These are phyloP conservation scores for Lithophane leautieri DNA, from an alignment of 2,888 invertebrate species.

Conservation along the genomic window DNA sequence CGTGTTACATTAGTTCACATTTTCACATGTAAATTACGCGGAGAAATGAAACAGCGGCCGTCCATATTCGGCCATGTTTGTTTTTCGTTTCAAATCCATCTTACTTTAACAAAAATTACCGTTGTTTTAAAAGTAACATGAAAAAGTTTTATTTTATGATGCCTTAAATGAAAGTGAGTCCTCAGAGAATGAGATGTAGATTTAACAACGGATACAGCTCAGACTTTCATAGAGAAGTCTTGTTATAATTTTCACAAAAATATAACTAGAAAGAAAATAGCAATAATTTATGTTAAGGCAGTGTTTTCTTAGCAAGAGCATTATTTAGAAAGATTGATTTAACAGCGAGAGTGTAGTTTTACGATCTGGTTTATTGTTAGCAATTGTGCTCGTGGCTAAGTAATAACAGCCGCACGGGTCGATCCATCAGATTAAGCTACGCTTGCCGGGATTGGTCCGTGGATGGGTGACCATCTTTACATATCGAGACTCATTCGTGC, in stretches of 20 bases:
- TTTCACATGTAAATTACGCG: conserved; percentile 56
- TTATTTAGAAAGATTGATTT: neutral
- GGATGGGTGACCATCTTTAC: too few species aligned
- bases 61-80: conserved; percentile 15
- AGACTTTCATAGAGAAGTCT: neutral
- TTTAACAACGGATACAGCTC: neutral
- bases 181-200: conserved; percentile 1
- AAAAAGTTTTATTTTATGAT: neutral
- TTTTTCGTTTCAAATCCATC: conserved; percentile 34
- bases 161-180: neutral
- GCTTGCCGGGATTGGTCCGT: too few species aligned
- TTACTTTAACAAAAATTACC: conserved; percentile 11
- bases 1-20: conserved; percentile 55
- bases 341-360: too few species aligned
- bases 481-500: too few species aligned
- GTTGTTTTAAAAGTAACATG: conserved; percentile 2
- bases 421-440: too few species aligned
- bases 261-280: neutral
- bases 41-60: conserved; percentile 19
- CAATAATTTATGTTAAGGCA: too few species aligned
- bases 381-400: too few species aligned
- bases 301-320: too few species aligned
- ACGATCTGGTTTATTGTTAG: too few species aligned
- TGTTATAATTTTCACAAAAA: neutral
- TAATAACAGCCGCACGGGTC: too few species aligned